Base-by-base conservation (phyloP, 92 coral and sea anemone species). In the Diadumene lineata region DNA sequence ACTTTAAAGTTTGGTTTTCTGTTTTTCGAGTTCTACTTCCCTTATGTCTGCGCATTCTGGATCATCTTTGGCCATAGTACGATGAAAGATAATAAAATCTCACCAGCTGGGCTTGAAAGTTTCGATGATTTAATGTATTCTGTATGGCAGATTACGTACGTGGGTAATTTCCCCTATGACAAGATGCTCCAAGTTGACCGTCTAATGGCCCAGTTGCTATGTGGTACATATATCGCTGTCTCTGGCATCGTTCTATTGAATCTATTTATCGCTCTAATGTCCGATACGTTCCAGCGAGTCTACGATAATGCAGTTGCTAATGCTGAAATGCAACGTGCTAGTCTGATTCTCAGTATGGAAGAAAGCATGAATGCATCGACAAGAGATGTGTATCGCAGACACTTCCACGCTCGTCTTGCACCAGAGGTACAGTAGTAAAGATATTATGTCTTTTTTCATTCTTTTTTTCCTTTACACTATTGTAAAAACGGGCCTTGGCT, bases 251-350 rank as follows among this genome's bases (percentile, higher is more conserved):
- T 96, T 55, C 76, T 94, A 80, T 80, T 96, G 58, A 96, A 96
- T 60, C 83, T 96, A 70, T 96, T 96, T 73, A 96, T 96, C 32
- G 99, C 99, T 3, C 90, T 96, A 15, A 92, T 96, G 99, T 96
- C 99, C 50, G 99, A 96, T 84, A 96, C 99, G 64, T 96, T 96
- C 69, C 99, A 96, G 85, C 92, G 99, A 30, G 99, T 96, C 21
- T 92, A 96, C 60, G 99, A 96, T 60, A 96, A 96, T 81, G 99
- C 99, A 27, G 92, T 86, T 48, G 99, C 99, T 0, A 96, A 96
- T 67, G 90, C 99, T 2, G 96, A 92, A 58, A 96, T 96, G 99
- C 97, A 89, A 78, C 90, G 97, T n/a, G 99, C 99, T 0, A 92
- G 87, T 62, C 82, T 90, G 0, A 92, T 96, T 30, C 82, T 92